Base-by-base conservation (phyloP, 2,113 vertebrate species). In the Rhinichthys klamathensis region DNA sequence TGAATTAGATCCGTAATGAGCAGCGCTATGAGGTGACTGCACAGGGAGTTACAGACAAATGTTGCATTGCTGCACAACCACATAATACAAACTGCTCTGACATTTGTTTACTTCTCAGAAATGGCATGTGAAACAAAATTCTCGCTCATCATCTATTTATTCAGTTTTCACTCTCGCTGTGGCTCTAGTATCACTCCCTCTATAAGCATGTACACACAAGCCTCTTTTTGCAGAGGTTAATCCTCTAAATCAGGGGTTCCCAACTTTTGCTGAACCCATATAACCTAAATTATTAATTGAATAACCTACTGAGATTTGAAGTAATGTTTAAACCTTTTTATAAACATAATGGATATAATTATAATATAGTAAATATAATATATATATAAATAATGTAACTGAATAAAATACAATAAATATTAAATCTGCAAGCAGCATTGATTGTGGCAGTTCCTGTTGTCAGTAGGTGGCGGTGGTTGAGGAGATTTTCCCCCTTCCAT, bases 1-100 rank as follows among this genome's bases (percentile, higher is more conserved):
- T 82, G 82, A 88, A 85, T 85, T 84, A 84, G 86, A 82, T 77
- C 83, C 63, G 77, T 84, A 87, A 87, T 85, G 85, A 90, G 82
- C 21, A 72, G 30, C 18, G 67, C 49, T 84, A 78, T 80, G 63
- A 85, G 67, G 76, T 83, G 85, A 73, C 61, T 56, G 70, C 84
- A 46, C 89, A 83, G 87, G 83, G 44, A 77, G 60, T 67, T 72
- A 13, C 25, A 58, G 84, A 84, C 82, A 82, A 89, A 86, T 79
- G 80, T 61, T 82, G 87, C 75, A 32, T 49, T 35, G 80, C 81
- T 60, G 27, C 49, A 51, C 83, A 78, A 74, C 27, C 69, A 86
- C 83, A 86, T 82, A 67, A 84, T 78, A 84, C 51, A 69, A 35
- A 44, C 25, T n/a, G 23, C 46, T 77, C 25, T 60, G 73, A 63